These are phyloP conservation scores for Catajapyx aquilonaris DNA, from an alignment of 1,140 invertebrate genomes.

Conservation along the genomic window DNA sequence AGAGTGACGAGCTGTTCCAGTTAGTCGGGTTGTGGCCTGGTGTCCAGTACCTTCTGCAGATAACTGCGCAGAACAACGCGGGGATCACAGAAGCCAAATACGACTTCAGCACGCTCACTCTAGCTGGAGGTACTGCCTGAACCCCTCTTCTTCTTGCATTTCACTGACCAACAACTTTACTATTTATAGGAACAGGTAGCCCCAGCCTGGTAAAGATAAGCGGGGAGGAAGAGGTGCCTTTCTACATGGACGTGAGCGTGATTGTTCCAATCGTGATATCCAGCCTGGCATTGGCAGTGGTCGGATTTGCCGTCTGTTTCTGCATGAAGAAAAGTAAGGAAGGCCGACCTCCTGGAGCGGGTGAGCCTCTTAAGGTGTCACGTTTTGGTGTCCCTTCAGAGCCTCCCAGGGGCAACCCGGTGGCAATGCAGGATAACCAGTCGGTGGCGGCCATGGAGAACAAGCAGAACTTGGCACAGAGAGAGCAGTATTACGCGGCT, in stretches of 20 bases:
- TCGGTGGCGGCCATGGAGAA: conserved; percentile 8
- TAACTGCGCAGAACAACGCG: conserved; percentile 29
- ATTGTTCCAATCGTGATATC: conserved; percentile 11
- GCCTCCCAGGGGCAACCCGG: background rate
- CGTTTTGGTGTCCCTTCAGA: background rate
- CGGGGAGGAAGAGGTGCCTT: conserved; percentile 4
- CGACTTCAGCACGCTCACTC: conserved; percentile 29
- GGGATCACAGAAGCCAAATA: conserved; percentile 27
- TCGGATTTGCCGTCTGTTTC: conserved; percentile 10
- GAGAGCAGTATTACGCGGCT: conserved; percentile 11
- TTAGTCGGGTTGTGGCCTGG: conserved; percentile 17
- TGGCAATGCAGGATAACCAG: conserved; percentile 4
- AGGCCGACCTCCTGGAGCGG: too few relatives aligned
- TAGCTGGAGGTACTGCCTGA: conserved; percentile 23
- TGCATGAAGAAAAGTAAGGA: conserved; percentile 13
- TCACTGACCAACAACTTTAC: too few relatives aligned
- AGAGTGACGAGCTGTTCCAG: conserved; percentile 5
- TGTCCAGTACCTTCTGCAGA: conserved; percentile 26
- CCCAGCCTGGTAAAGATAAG: conserved; percentile 7
- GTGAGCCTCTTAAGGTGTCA: background rate
- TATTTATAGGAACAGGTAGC: conserved; percentile 7
- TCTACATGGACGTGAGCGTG: conserved; percentile 9
- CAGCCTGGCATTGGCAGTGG: conserved; percentile 8
- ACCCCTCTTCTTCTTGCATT: background rate
- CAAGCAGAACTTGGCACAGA: conserved; percentile 11